Percentiles rank a stretch among this genome's conserved stretches.
Conservation (phyloP, 2,888 invertebrate genomes). For the Actias luna region DNA sequence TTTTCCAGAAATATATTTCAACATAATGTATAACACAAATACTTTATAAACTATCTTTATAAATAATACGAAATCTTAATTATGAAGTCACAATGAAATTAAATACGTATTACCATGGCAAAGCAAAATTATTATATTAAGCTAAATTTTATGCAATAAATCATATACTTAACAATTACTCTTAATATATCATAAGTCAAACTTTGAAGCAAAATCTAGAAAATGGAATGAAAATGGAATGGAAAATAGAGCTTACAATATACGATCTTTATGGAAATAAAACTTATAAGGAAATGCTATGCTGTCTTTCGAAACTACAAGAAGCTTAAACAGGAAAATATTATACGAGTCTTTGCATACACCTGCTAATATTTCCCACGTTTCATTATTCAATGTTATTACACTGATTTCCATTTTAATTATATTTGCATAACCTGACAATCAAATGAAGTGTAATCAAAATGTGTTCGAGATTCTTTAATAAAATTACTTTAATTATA, state of each 20-base stretch:
- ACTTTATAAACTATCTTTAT: too few species aligned
- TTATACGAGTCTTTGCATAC: slow-evolving; percentile 51
- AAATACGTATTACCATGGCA: too few species aligned
- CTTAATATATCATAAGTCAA: background rate
- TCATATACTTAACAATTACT: too few species aligned
- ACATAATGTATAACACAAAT: too few species aligned
- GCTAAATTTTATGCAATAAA: too few species aligned
- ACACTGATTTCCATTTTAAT: background rate
- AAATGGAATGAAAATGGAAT: background rate
- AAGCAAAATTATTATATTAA: too few species aligned
- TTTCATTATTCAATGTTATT: slow-evolving; percentile 31
- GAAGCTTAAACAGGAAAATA: slow-evolving; percentile 38
- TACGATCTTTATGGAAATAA: background rate
- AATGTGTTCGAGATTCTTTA: background rate
- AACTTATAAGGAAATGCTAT: background rate
- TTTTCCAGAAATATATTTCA: too few species aligned
- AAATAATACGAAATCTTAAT: too few species aligned
- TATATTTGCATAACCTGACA: background rate
- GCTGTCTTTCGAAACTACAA: slow-evolving; percentile 4
- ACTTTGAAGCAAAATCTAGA: background rate
- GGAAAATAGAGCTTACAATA: background rate
- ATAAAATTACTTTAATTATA: background rate
- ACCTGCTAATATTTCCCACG: slow-evolving; percentile 70
- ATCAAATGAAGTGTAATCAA: background rate
- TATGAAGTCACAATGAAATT: too few species aligned